A percentile compares a stretch with the other conserved stretches of the same genome.
Conservation (phyloP, 2,797 vertebrate genomes). For the Enteromius unitaeniatus region DNA sequence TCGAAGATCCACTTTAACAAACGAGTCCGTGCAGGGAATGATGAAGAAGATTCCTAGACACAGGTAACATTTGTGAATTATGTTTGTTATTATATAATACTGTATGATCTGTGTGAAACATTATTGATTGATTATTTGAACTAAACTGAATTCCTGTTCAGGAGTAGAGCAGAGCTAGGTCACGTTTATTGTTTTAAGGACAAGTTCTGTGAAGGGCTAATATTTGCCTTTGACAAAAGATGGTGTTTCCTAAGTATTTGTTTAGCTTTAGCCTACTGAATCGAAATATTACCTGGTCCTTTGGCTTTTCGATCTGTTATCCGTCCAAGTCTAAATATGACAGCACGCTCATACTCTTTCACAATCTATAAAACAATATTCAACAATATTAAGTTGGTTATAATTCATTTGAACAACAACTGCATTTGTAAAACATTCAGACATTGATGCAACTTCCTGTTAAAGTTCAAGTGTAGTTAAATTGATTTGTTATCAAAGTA, state of each 20-base stretch:
- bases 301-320: constrained; percentile 79
- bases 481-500: neutral
- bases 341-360: constrained; percentile 82
- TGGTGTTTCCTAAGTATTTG: neutral
- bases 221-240: neutral
- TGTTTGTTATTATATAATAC: too few relatives aligned
- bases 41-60: constrained; percentile 80
- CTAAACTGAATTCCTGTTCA: neutral
- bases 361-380: constrained; percentile 73
- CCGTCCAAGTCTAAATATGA: constrained; percentile 83
- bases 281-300: constrained; percentile 76
- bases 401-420: neutral
- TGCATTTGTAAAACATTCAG: neutral
- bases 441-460: neutral
- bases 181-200: neutral
- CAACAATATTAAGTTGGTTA: neutral
- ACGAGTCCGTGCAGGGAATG: constrained; percentile 80
- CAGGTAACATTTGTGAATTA: neutral
- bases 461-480: neutral
- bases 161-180: neutral
- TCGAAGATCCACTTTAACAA: constrained; percentile 81
- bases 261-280: neutral
- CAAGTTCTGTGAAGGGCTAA: neutral
- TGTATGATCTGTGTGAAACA: neutral
- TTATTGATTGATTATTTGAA: neutral